phyloP scores from a whole-genome alignment of 2,888 invertebrate species.

The Chalcosyrphus nemorum region DNA sequence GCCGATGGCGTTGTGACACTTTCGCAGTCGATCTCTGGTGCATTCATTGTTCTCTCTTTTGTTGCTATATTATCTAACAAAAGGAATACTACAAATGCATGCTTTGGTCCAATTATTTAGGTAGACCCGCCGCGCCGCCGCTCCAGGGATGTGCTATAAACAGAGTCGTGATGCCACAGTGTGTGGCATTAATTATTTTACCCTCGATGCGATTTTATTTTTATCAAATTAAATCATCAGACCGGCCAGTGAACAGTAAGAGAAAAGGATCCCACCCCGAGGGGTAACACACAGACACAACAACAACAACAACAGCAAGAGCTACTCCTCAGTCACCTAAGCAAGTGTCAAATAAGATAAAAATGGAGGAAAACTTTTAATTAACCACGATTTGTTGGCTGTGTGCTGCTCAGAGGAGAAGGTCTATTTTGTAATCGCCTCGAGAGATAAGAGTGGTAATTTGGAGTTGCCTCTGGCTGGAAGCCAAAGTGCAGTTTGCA shows the following conservation, averaged over 20 bases:
- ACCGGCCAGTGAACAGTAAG: neutral
- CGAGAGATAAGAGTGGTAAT: conserved; percentile 57
- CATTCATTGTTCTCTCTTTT: conserved; percentile 42
- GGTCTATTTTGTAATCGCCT: conserved; percentile 60
- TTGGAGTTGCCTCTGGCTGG: conserved; percentile 43
- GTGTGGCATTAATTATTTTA: conserved; percentile 70
- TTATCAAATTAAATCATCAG: conserved; percentile 72
- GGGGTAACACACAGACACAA: neutral
- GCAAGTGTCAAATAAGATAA: conserved; percentile 66
- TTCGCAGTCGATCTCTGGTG: conserved; percentile 23
- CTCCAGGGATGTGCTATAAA: conserved; percentile 25
- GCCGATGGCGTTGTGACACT: conserved; percentile 61
- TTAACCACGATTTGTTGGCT: conserved; percentile 69
- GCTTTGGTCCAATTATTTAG: conserved; percentile 23
- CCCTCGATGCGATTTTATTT: conserved; percentile 53
- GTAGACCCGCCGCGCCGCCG: conserved; percentile 5
- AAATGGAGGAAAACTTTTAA: conserved; percentile 66
- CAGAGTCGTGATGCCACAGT: conserved; percentile 67
- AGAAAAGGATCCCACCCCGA: conserved; percentile 13
- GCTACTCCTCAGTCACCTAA: conserved; percentile 28
- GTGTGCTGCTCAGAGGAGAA: neutral
- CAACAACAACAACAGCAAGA: no score
- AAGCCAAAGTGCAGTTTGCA: conserved; percentile 66
- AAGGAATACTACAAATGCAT: neutral
- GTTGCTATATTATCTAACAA: conserved; percentile 43